Base-by-base conservation (phyloP, 2,797 vertebrate species). In the Ciconia nigra region DNA sequence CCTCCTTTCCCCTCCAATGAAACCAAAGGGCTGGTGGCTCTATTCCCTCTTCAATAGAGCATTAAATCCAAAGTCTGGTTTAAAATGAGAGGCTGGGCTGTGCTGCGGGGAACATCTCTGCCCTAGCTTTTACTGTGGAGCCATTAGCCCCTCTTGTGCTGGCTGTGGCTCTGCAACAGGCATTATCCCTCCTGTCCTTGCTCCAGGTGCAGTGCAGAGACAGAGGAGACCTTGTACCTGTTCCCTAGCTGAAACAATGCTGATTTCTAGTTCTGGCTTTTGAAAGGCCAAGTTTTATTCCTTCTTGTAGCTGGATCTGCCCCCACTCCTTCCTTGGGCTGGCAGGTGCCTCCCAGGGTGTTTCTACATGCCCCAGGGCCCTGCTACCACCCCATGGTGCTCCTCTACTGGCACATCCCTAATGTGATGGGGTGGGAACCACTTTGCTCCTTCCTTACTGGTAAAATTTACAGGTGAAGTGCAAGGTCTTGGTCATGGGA, bases 191-290 rank as follows among this genome's bases (percentile, higher is more conserved):
- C 25, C 67, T 15, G 3, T 7, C 47, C 63, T 47, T 3, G 6
- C n/a, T 39, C 17, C 18, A 20, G n/a, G 35, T 0, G 35, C 0
- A 1, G 8, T 5, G 22, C 2, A 8, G 26, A 9, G 49, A 16
- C 21, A 49, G 31, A 59, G 26, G 12, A 51, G 33, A 8, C 51
- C 52, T 49, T 4, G 10, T 7, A 37, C 20, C 4, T 22, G 1
- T 11, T 58, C 49, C 42, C 15, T 47, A 31, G 25, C 41, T 39
- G 8, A 33, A 39, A 4, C 22, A 46, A 12, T 0, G 1, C 16
- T 0, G 3, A 11, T 3, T 35, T 33, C 66, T 78, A 46, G 49
- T 26, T 44, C 42, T 66, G 51, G 29, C 25, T 58, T 46, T 65
- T 11, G 33, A 57, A 62, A 18, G 10, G 19, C 9, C 14, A 20